phyloP scores from a whole-genome alignment of 2,113 vertebrate genomes.

The Setophaga coronata region DNA sequence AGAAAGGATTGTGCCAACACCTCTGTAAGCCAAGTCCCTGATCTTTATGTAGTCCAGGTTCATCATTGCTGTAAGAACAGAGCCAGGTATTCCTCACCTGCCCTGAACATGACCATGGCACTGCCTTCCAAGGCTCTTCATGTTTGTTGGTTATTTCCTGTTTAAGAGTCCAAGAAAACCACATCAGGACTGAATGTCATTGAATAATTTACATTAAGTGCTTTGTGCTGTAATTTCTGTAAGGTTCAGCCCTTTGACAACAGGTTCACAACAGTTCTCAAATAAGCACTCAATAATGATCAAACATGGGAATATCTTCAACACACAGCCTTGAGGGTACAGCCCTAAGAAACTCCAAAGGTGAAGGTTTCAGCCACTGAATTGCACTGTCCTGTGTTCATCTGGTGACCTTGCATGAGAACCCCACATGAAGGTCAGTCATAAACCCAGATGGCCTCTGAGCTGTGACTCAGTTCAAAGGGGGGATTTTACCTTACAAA shows the following conservation, averaged over 20 bases:
- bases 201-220: no score
- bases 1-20: background rate
- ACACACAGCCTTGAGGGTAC: background rate
- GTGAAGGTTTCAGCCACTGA: background rate
- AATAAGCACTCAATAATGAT: background rate
- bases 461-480: background rate
- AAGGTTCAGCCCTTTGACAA: background rate
- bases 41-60: background rate
- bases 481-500: background rate
- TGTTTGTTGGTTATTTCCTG: background rate
- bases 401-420: background rate
- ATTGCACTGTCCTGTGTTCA: background rate
- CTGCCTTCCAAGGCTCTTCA: background rate
- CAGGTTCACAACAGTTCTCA: background rate
- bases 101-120: background rate
- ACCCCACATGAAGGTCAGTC: background rate
- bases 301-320: background rate
- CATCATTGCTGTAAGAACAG: background rate
- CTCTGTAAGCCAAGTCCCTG: background rate
- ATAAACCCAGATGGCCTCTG: background rate
- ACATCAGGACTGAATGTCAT: background rate
- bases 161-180: background rate
- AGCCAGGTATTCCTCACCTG: background rate
- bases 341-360: background rate
- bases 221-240: background rate